phyloP scores from a whole-genome alignment of 1,140 invertebrate genomes.

The Rhopalosiphum padi region DNA sequence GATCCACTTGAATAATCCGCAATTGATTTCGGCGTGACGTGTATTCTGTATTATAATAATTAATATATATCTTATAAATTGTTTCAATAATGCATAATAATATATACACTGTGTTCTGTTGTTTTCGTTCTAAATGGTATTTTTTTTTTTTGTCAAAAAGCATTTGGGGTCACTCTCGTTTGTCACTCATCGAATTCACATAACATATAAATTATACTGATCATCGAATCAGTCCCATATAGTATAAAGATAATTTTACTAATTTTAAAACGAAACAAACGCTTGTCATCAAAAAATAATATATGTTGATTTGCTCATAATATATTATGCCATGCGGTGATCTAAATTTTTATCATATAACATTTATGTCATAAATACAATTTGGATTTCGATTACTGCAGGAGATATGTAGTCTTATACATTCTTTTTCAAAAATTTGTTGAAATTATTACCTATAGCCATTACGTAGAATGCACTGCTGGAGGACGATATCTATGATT shows the following conservation, averaged over 20 bases:
- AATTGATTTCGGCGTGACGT: too few species aligned
- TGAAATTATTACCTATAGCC: neutral
- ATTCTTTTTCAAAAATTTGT: neutral
- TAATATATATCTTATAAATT: too few species aligned
- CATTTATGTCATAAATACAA: neutral
- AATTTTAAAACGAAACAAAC: neutral
- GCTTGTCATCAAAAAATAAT: neutral
- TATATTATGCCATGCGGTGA: neutral
- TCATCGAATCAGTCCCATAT: neutral
- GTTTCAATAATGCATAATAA: too few species aligned
- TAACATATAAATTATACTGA: neutral
- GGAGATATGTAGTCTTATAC: too few species aligned
- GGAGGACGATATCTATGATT: neutral
- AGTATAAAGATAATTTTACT: too few species aligned
- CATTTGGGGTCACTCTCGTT: too few species aligned
- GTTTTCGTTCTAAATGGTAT: too few species aligned
- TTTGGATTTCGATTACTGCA: neutral
- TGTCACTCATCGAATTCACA: too few species aligned
- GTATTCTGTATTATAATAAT: too few species aligned
- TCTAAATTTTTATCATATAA: neutral
- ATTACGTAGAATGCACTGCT: neutral
- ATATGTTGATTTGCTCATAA: neutral
- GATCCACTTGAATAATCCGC: too few species aligned
- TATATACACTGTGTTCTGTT: too few species aligned
- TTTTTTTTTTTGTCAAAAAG: neutral